Base-by-base conservation (phyloP, 23 tunicate species). In the Clavelina lepadiformis region DNA sequence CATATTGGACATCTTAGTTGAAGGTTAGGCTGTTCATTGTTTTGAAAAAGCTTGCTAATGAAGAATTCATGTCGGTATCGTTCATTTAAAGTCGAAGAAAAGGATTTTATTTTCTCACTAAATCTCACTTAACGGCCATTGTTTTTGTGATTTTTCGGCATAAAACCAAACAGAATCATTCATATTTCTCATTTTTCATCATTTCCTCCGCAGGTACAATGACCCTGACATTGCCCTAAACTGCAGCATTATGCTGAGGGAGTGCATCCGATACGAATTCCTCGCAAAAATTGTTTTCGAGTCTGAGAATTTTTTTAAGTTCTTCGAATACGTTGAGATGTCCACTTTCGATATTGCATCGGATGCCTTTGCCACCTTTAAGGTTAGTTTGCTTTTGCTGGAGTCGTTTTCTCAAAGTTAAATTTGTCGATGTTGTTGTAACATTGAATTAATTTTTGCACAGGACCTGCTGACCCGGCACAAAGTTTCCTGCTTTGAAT, bases 341-440 rank as follows among this genome's bases (percentile, higher is more conserved):
- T 85, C 93, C 19, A 85, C 98, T 4, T 93, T 93, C 46, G 98
- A 93, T 53, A 93, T 93, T 23, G 95, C 98, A 19, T 93, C 98
- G 7, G 98, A 93, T 79, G 98, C 98, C 15, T 93, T 93, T 68
- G 83, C 93, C 13, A 93, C 98, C 1, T 93, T 93, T 56, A 93
- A 85, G 94, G 98, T 93, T n/a, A n/a, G n/a, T n/a, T n/a, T n/a
- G n/a, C n/a, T n/a, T n/a, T n/a, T n/a, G n/a, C n/a, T n/a, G n/a
- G n/a, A n/a, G n/a, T n/a, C n/a, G n/a, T n/a, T n/a, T n/a, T n/a
- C n/a, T n/a, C n/a, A n/a, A n/a, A n/a, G n/a, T n/a, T n/a, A n/a
- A n/a, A n/a, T n/a, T n/a, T n/a, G n/a, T n/a, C n/a, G n/a, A n/a
- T n/a, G n/a, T n/a, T n/a, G n/a, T n/a, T n/a, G n/a, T n/a, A n/a